Evolutionary conservation across 2,888 invertebrate genomes (phyloP), one percentile per base, ranked within the genome.

Genomic region (Beris chalybata): DNA sequence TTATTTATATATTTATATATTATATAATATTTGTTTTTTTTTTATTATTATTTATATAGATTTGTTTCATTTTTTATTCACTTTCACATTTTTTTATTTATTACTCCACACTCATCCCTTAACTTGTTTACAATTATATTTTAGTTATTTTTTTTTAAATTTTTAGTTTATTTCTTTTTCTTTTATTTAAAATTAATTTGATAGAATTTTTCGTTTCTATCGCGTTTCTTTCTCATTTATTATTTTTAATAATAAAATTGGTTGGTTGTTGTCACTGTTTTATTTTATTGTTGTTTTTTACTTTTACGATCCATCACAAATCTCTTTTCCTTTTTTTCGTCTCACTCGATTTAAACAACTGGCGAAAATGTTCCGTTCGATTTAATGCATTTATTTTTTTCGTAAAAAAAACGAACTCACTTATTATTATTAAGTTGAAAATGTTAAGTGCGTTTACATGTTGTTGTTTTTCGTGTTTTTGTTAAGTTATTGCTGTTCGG

Each of bases 1-100:
- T 38, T 38, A 67, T 58, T 67, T 64, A 67, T 38, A 61, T 61
- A 61, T 61, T 61, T 69, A 69, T 67, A 59, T 69, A 67, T 69
- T 65, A 65, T 65, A 65, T 65, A 65, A 65, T 65, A 65, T 54
- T 65, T 55, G 45, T 22, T 67, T 67, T 64, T 64, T 52, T 67
- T n/a, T n/a, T n/a, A n/a, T n/a, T n/a, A n/a, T n/a, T 66, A 47
- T 65, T 38, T 66, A 66, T 66, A 66, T 66, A 66, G 55, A 63
- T 67, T 50, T 65, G 29, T 53, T 53, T 47, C 48, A 55, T 45
- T 65, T n/a, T 63, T 54, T 48, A 54, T 65, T 45, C 56, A 65
- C 56, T 45, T 55, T 47, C 64, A 65, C 55, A 9, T 65, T 63
- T 31, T 63, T 31, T 22, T 15, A 4, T 45, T 13, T 22, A 52